These are phyloP conservation scores for Ariolimax columbianus DNA, from an alignment of 2,888 invertebrate species.

Conservation along the genomic window DNA sequence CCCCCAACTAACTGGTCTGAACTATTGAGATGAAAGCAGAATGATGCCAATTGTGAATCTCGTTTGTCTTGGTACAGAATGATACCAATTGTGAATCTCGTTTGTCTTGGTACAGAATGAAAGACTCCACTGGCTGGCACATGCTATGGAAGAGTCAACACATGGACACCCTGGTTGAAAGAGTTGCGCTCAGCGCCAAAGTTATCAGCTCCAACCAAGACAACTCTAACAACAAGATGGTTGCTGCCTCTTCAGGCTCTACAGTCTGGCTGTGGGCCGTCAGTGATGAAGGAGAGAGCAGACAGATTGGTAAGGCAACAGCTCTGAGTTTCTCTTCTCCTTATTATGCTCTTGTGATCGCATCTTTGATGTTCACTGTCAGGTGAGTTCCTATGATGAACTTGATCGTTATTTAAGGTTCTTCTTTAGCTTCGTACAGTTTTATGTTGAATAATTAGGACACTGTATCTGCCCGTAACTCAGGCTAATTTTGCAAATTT, in stretches of 20 bases:
- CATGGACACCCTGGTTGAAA: constrained; percentile 91
- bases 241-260: constrained; percentile 88
- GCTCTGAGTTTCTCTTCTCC: neutral
- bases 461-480: no score
- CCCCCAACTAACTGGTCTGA: no score
- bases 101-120: constrained; percentile 83
- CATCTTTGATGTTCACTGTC: neutral
- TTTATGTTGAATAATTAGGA: no score
- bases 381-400: no score
- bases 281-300: constrained; percentile 86
- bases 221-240: constrained; percentile 85
- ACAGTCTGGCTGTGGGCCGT: constrained; percentile 89
- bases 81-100: neutral
- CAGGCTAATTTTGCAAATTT: no score
- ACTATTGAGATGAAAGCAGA: no score
- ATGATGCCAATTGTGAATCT: neutral
- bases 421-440: neutral
- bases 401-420: neutral
- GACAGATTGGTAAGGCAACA: constrained; percentile 83
- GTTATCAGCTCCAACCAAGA: constrained; percentile 77
- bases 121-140: constrained; percentile 98
- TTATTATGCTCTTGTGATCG: neutral
- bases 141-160: constrained; percentile 95
- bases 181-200: constrained; percentile 90
- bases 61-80: neutral